phyloP scores from a whole-genome alignment of 2,888 invertebrate genomes.

The Quadriops clusia region DNA sequence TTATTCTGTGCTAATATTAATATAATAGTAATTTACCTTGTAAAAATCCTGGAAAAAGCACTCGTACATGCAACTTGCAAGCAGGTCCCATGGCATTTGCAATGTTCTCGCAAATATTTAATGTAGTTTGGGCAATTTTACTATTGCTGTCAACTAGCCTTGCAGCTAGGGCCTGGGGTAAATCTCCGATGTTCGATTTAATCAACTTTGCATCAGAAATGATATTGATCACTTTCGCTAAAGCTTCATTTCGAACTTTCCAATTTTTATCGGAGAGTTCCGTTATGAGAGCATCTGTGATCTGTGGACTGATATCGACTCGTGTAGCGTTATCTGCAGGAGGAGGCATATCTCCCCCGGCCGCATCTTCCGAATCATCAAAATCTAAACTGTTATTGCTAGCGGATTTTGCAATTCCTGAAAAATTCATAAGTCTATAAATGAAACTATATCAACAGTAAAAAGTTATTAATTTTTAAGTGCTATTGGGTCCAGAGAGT shows the following conservation, averaged over 20 bases:
- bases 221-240: constrained; percentile 59
- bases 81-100: constrained; percentile 74
- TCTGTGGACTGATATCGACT: constrained; percentile 69
- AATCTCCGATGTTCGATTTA: constrained; percentile 70
- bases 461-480: too few species aligned
- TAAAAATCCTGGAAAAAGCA: constrained; percentile 76
- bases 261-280: constrained; percentile 86
- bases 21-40: constrained; percentile 49
- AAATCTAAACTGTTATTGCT: constrained; percentile 28
- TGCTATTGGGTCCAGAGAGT: too few species aligned
- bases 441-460: too few species aligned
- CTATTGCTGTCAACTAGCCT: constrained; percentile 84
- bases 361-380: constrained; percentile 30
- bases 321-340: constrained; percentile 63
- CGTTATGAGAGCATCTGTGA: constrained; percentile 67
- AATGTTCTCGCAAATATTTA: constrained; percentile 72
- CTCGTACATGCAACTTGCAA: constrained; percentile 65
- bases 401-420: constrained; percentile 17
- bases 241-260: constrained; percentile 74
- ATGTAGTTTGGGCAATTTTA: constrained; percentile 73
- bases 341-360: constrained; percentile 39
- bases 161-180: constrained; percentile 66
- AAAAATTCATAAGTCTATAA: constrained; percentile 9
- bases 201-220: constrained; percentile 69
- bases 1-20: too few species aligned